These are phyloP conservation scores for Andricus curvator DNA, from an alignment of 2,888 invertebrate genomes.

Conservation along the genomic window DNA sequence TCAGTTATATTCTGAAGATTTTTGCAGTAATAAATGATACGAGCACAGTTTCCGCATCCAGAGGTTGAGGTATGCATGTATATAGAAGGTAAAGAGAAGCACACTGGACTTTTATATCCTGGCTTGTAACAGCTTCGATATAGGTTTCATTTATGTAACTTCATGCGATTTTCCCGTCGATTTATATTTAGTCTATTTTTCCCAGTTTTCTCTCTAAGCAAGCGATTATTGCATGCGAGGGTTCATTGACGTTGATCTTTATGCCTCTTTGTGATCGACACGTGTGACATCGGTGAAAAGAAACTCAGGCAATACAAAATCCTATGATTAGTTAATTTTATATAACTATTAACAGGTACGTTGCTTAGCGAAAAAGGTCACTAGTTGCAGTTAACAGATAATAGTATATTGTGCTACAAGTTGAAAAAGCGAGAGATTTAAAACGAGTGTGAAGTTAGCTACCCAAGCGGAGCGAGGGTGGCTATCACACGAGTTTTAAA, in stretches of 20 bases:
- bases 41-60: background rate
- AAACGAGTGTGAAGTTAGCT: no score
- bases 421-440: no score
- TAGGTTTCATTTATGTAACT: constrained; percentile 3
- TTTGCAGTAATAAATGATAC: background rate
- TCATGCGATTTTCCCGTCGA: background rate
- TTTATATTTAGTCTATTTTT: background rate
- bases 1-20: background rate
- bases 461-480: no score
- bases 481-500: no score
- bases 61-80: background rate
- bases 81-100: background rate
- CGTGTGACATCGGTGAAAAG: background rate
- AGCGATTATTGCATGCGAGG: background rate
- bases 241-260: background rate
- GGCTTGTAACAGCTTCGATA: background rate
- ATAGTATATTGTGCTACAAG: no score
- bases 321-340: background rate
- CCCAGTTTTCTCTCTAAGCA: background rate
- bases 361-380: no score
- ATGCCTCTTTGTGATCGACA: background rate
- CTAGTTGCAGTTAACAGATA: no score
- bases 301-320: background rate
- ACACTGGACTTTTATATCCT: background rate
- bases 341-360: no score